Evolutionary conservation across 2,888 invertebrate species (phyloP), one percentile per base, ranked within the genome.

Genomic region (Hemistola chrysoprasaria): DNA sequence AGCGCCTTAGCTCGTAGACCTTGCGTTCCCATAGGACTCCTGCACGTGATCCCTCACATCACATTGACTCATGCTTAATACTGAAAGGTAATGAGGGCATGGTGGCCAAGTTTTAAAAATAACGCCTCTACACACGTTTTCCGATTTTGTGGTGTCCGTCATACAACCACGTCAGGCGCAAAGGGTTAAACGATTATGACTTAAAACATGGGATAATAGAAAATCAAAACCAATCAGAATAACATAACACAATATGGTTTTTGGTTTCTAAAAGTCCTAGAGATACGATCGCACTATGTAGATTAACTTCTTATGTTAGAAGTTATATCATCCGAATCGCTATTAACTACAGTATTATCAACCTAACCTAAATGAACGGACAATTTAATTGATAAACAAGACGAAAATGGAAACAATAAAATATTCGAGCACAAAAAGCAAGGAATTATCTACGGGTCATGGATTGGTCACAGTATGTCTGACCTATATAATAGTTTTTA

Each of bases 331-430:
- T 59, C 54, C 34, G 34, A 53, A 59, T 61, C 58, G 59, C 56
- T 55, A 48, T 59, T 53, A 47, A 59, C 53, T 59, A 59, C 64
- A 66, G 50, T 61, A 53, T 71, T 79, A 76, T 75, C 71, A 52
- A 29, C 5, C 47, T 77, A 78, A 82, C 81, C 84, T 68, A 78
- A 73, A 76, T 82, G 68, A 51, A 56, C 57, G 60, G 63, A 56
- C 56, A 71, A 65, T 76, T 68, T 65, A 62, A 64, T 64, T 65
- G 82, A 81, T 82, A 82, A 64, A 73, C 59, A 49, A 53, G 48
- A 62, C 64, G 40, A 65, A 71, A 69, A 63, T 71, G 64, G 65
- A 78, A 77, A 84, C 83, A 86, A 84, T 85, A 74, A 77, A 69
- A 66, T 59, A 62, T 62, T 67, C 64, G 59, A 54, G 46, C 62